Evolutionary conservation across 2,888 invertebrate genomes (phyloP).

Genomic region (Cepaea hortensis): DNA sequence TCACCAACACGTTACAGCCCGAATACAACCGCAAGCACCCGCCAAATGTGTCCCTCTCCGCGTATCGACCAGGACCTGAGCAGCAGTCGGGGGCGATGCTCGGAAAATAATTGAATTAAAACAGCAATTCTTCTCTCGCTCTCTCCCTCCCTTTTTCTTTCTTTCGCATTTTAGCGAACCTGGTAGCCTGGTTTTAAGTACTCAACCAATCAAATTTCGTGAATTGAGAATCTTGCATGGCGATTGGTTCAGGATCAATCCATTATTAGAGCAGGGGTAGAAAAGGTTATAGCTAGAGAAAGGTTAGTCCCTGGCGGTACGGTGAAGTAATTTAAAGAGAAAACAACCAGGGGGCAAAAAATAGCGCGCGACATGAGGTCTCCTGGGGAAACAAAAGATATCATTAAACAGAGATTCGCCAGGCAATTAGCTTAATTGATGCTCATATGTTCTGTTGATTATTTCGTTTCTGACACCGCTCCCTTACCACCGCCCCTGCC

Average conservation of each 20-base stretch:
- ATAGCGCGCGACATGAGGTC: no score
- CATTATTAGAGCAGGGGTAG: constrained; percentile 38
- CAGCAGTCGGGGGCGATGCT: constrained; percentile 17
- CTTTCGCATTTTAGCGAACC: background rate
- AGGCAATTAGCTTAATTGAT: no score
- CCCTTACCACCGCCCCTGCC: no score
- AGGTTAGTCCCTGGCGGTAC: background rate
- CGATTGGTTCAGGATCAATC: constrained; percentile 56
- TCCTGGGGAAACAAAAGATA: no score
- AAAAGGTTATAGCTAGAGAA: constrained; percentile 5
- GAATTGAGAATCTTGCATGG: constrained; percentile 55
- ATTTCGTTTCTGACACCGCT: no score
- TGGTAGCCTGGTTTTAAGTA: constrained; percentile 27
- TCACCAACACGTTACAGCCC: background rate
- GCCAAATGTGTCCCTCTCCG: background rate
- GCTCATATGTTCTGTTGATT: no score
- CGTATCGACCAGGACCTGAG: constrained; percentile 16
- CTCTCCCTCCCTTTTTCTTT: background rate
- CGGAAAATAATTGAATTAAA: constrained; percentile 24
- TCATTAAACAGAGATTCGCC: no score
- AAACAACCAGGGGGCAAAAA: no score
- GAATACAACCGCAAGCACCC: background rate
- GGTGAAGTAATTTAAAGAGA: background rate
- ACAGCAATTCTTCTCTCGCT: background rate
- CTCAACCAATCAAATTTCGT: constrained; percentile 60